Evolutionary conservation across 2,888 invertebrate genomes (phyloP).

Genomic region (Epirrhoe alternata): DNA sequence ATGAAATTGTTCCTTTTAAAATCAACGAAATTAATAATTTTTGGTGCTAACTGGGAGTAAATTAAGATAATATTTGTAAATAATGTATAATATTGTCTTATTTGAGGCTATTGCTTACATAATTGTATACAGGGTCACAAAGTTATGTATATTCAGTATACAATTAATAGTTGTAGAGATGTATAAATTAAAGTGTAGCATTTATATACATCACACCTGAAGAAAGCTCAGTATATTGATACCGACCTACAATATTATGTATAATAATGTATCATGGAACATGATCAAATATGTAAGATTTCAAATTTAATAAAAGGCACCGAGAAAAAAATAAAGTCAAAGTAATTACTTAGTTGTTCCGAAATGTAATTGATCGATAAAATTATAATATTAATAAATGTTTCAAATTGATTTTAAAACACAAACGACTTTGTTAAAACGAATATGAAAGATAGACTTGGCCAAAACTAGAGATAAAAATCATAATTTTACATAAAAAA

Average conservation of each 20-base stretch:
- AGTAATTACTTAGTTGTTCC: not conserved
- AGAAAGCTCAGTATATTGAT: constrained; percentile 75
- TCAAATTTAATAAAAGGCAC: constrained; percentile 11
- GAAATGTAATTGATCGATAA: not conserved
- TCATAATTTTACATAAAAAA: too few relatives aligned
- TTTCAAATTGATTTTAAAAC: too few relatives aligned
- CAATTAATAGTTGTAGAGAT: constrained; percentile 61
- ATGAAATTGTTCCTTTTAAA: constrained; percentile 27
- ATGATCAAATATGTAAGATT: constrained; percentile 12
- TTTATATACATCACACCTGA: constrained; percentile 82
- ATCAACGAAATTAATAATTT: constrained; percentile 49
- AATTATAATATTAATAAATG: not conserved
- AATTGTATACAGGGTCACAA: constrained; percentile 76
- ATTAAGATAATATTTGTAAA: constrained; percentile 61
- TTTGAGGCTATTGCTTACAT: constrained; percentile 72
- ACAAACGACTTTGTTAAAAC: not conserved
- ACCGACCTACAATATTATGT: constrained; percentile 51
- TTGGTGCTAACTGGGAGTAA: constrained; percentile 72
- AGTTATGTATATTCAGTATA: constrained; percentile 66
- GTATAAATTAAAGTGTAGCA: constrained; percentile 61
- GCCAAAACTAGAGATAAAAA: too few relatives aligned
- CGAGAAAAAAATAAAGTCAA: not conserved
- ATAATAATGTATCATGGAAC: constrained; percentile 36
- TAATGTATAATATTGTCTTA: constrained; percentile 58
- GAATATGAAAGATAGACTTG: not conserved